Conservation (phyloP, 2,797 vertebrate species). For the Xiphorhynchus erythropygius region DNA sequence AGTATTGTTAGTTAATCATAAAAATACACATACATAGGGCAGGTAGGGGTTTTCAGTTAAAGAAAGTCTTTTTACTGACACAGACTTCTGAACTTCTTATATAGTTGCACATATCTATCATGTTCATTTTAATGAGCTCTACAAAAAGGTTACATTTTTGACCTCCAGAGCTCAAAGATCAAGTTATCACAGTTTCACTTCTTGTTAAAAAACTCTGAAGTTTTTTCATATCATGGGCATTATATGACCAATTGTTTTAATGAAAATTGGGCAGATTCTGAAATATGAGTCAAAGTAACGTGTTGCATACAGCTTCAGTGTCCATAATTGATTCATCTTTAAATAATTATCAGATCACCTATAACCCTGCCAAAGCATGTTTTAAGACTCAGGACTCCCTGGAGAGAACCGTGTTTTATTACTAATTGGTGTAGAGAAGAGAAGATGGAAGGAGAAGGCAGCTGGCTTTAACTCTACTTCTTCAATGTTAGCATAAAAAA, state of each 20-base stretch:
- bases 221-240: constrained; percentile 14
- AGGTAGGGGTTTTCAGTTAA: background rate
- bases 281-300: constrained; percentile 24
- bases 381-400: constrained; percentile 26
- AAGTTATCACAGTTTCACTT: constrained; percentile 37
- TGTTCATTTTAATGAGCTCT: constrained; percentile 61
- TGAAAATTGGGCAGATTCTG: constrained; percentile 25
- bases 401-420: background rate
- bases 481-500: background rate
- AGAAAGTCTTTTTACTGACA: background rate
- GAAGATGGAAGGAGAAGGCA: background rate
- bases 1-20: constrained; percentile 29
- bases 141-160: constrained; percentile 34
- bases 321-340: constrained; percentile 53
- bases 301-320: constrained; percentile 20
- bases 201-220: constrained; percentile 28
- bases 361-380: constrained; percentile 36
- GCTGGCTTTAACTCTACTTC: background rate
- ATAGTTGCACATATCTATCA: background rate
- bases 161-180: constrained; percentile 42
- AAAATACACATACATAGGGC: background rate
- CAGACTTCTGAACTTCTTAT: background rate
- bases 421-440: constrained; percentile 25
- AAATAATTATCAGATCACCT: constrained; percentile 60
- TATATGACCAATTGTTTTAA: constrained; percentile 32